Evolutionary conservation across 2,797 vertebrate species (phyloP).

Genomic region (Xiphophorus birchmanni): DNA sequence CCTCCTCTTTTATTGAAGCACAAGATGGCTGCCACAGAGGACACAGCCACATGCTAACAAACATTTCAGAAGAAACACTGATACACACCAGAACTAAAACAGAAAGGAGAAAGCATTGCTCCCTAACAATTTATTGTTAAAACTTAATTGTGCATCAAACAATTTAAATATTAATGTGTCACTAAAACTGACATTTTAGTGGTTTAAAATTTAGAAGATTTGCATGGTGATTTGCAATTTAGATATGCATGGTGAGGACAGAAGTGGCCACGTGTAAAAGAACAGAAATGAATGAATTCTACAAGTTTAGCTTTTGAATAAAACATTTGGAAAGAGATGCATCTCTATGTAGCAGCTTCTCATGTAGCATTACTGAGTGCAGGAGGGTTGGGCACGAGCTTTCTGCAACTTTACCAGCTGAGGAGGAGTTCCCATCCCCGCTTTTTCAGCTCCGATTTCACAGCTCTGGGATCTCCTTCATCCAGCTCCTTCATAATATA

Average conservation of each 20-base stretch:
- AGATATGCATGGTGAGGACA: neutral
- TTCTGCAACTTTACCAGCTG: conserved; percentile 34
- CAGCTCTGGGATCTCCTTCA: conserved; percentile 47
- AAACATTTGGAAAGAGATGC: neutral
- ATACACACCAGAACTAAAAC: too few relatives aligned
- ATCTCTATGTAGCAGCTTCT: conserved; percentile 6
- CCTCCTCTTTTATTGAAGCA: too few relatives aligned
- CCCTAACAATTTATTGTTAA: neutral
- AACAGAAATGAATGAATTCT: neutral
- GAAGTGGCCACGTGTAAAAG: neutral
- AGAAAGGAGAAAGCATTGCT: too few relatives aligned
- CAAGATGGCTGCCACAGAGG: too few relatives aligned
- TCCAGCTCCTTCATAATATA: conserved; percentile 59
- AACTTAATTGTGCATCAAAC: neutral
- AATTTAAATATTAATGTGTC: neutral
- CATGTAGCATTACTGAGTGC: conserved; percentile 17
- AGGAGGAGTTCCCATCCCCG: conserved; percentile 46
- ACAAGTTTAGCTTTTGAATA: neutral
- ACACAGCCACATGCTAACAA: too few relatives aligned
- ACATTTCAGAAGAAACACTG: too few relatives aligned
- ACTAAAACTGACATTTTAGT: neutral
- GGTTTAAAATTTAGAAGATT: neutral
- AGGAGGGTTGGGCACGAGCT: conserved; percentile 20
- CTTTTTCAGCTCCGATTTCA: conserved; percentile 53
- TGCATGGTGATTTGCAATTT: too few relatives aligned